A percentile compares a stretch with the other conserved stretches of the same genome.
These are phyloP conservation scores for Macrosoma leucophasiata DNA, from an alignment of 2,888 invertebrate genomes.

Conservation along the genomic window DNA sequence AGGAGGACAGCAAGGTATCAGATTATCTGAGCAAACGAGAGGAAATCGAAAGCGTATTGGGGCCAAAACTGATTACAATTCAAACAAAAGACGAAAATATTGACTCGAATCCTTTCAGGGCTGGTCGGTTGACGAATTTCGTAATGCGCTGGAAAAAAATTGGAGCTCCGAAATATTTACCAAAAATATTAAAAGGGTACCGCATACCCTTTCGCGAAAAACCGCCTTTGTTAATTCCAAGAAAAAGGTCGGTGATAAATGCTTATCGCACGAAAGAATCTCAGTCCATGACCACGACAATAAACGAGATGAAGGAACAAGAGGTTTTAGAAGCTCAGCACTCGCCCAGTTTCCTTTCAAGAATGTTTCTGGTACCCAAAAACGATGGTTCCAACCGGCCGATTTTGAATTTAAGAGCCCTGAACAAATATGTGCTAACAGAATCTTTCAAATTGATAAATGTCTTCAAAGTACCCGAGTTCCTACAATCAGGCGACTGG, in stretches of 20 bases:
- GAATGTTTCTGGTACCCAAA: too few relatives aligned
- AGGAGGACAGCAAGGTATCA: too few relatives aligned
- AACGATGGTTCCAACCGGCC: too few relatives aligned
- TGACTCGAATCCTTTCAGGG: constrained; percentile 10
- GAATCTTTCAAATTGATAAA: constrained; percentile 16
- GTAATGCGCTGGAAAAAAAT: constrained; percentile 6
- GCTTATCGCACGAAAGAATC: constrained; percentile 1
- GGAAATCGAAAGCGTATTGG: too few relatives aligned
- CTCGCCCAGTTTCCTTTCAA: constrained; percentile 16
- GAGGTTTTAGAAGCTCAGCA: constrained; percentile 7
- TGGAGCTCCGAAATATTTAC: constrained; percentile 5
- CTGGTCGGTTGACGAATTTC: constrained; percentile 1
- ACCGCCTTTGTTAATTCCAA: constrained; percentile 10
- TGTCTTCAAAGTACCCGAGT: constrained; percentile 10
- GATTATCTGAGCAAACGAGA: too few relatives aligned
- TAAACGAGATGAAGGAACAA: constrained; percentile 15
- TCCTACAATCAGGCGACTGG: constrained; percentile 18
- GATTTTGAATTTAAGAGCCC: too few relatives aligned
- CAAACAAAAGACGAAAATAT: constrained; percentile 9
- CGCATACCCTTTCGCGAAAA: constrained; percentile 13
- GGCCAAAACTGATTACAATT: not conserved
- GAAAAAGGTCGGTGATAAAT: not conserved
- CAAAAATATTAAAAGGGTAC: constrained; percentile 11
- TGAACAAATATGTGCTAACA: constrained; percentile 14
- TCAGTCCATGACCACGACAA: constrained; percentile 4